These are phyloP conservation scores for Anhinga anhinga DNA, from an alignment of 2,113 vertebrate genomes.

Conservation along the genomic window DNA sequence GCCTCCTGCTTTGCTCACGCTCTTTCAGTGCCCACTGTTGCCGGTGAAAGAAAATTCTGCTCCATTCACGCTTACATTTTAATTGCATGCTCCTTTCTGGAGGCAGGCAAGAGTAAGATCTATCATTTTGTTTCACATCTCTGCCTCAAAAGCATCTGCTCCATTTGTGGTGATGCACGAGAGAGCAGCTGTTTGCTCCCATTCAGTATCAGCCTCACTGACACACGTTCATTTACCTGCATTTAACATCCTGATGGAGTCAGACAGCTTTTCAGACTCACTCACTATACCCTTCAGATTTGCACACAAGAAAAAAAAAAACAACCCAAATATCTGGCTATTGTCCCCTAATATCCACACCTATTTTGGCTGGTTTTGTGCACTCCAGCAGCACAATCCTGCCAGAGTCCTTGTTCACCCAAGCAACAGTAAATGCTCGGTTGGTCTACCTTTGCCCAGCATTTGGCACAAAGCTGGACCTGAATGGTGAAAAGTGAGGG, in stretches of 20 bases:
- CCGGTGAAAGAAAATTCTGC: not conserved
- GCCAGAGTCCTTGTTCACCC: not conserved
- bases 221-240: not conserved
- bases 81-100: not conserved
- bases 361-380: not conserved
- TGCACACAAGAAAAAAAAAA: not conserved
- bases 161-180: not conserved
- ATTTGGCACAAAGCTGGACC: not conserved
- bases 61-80: conserved; percentile 27
- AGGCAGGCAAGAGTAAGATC: conserved; percentile 19
- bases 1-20: not conserved
- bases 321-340: not conserved
- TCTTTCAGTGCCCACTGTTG: not conserved
- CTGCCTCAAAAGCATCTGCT: conserved; percentile 36
- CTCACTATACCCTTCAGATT: not conserved
- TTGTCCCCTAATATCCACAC: not conserved
- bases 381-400: not conserved
- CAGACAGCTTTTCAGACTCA: not conserved
- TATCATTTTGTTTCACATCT: conserved; percentile 23
- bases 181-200: conserved; percentile 6
- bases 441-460: not conserved
- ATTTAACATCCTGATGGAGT: not conserved
- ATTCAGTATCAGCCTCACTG: not conserved
- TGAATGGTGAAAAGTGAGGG: not conserved
- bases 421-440: not conserved